Evolutionary conservation across 2,888 invertebrate species (phyloP).

Genomic region (Diaperis boleti): DNA sequence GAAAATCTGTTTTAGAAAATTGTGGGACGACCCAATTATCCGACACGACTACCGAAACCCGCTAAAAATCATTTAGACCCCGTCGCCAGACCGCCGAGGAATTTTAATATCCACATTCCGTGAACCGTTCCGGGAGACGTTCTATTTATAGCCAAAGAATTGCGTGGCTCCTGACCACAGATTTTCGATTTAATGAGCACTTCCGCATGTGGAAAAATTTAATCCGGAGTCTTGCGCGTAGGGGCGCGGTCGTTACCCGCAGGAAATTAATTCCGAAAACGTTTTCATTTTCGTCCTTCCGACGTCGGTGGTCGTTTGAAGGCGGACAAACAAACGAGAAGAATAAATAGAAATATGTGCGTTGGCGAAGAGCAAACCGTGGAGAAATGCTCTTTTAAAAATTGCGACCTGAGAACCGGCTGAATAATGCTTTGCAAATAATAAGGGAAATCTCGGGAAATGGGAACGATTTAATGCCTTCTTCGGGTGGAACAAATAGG

Average conservation of each 20-base stretch:
- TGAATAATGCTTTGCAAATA: neutral
- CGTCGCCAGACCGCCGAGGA: slow-evolving; percentile 55
- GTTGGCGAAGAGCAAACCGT: neutral
- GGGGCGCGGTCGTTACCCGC: neutral
- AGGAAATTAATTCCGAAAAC: neutral
- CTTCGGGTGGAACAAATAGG: no score
- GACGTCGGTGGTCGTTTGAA: neutral
- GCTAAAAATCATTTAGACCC: slow-evolving; percentile 60
- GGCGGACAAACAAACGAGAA: neutral
- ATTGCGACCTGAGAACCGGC: neutral
- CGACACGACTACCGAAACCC: no score
- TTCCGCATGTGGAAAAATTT: neutral
- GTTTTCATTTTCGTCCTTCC: slow-evolving; percentile 2
- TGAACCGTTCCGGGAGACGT: slow-evolving; percentile 18
- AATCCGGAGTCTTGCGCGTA: neutral
- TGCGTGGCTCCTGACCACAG: neutral
- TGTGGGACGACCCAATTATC: no score
- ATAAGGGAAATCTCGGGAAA: neutral
- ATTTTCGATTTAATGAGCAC: slow-evolving; percentile 5
- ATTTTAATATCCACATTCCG: slow-evolving; percentile 39
- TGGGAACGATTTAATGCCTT: no score
- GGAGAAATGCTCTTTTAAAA: neutral
- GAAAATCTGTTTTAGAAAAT: no score
- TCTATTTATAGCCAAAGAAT: slow-evolving; percentile 24
- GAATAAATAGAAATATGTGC: neutral